Base-by-base conservation (phyloP, 2,888 invertebrate genomes). In the Nudaria mundana region DNA sequence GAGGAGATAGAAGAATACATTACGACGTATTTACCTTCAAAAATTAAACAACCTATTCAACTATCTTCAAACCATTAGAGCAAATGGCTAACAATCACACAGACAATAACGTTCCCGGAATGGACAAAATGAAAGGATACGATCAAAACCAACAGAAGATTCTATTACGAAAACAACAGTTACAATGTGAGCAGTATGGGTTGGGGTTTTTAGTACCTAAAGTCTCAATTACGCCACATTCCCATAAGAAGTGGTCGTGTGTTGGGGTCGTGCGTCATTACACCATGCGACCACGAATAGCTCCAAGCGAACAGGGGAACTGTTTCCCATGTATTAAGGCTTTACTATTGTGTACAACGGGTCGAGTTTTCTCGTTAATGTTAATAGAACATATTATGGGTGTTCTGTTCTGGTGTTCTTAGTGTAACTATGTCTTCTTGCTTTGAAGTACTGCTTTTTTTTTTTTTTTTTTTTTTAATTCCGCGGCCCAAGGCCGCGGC, bases 241-340 rank as follows among this genome's bases (percentile, higher is more conserved):
- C 82, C 82, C 83, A 82, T 81, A 80, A 69, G 66, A 61, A 37
- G 15, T 42, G 56, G 52, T 70, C 63, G 61, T 58, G 67, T 58
- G 60, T 63, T 54, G 23, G 73, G 52, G 49, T 74, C 78, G 77
- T 75, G 78, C 62, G 62, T 69, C 63, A 78, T 81, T 81, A 79
- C 66, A 40, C 44, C 38, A 47, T 43, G 45, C 48, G 53, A 46
- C 63, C 83, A 84, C 84, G 84, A 82, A 77, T 53, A 51, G 82
- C 84, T 81, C 42, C 48, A 52, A 76, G 83, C 78, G 63, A 59
- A 45, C 22, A 26, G 58, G 45, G 58, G 45, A 55, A 54, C 60
- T 32, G 59, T 66, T 70, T 73, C 74, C 71, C 71, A 71, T 63
- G 58, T 69, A 42, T 42, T 37, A 38, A 34, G 33, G 30, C 22